A percentile compares a stretch with the other conserved stretches of the same genome.
phyloP scores from a whole-genome alignment of 2,113 vertebrate species.

The Astatotilapia flaviijosephi region DNA sequence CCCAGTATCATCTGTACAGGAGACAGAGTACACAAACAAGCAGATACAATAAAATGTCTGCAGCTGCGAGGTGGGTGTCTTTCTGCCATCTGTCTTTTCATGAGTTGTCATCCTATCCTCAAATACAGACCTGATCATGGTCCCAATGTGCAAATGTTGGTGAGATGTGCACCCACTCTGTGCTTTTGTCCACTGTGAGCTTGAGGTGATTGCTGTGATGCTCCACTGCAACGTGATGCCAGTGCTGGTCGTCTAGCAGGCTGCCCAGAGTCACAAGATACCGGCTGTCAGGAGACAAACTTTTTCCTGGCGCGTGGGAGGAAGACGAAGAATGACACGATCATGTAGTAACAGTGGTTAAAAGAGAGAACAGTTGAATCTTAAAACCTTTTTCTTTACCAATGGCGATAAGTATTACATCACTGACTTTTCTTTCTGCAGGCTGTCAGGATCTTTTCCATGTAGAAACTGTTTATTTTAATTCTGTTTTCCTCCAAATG shows the following conservation, averaged over 20 bases:
- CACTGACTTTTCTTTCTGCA: background rate
- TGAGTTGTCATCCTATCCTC: background rate
- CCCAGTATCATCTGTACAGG: slow-evolving; percentile 85
- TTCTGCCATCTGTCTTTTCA: background rate
- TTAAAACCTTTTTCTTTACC: rapidly evolving
- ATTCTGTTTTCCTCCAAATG: background rate
- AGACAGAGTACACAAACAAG: background rate
- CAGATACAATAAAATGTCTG: background rate
- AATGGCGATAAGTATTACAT: background rate
- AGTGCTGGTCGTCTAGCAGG: slow-evolving; percentile 90
- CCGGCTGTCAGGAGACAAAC: slow-evolving; percentile 50
- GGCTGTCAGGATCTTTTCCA: background rate
- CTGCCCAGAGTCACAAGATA: slow-evolving; percentile 78
- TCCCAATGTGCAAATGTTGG: slow-evolving; percentile 77
- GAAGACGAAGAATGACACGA: background rate
- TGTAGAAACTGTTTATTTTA: background rate
- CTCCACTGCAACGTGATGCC: slow-evolving; percentile 84
- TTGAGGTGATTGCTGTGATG: slow-evolving; percentile 78
- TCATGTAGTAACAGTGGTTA: background rate
- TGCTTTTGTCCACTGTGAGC: slow-evolving; percentile 88
- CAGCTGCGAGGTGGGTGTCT: background rate
- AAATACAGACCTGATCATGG: slow-evolving; percentile 77
- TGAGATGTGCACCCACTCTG: slow-evolving; percentile 73
- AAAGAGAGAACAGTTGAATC: rapidly evolving
- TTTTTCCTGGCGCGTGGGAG: slow-evolving; percentile 60